phyloP scores from a whole-genome alignment of 2,888 invertebrate genomes.

The Hyppa rectilinea region DNA sequence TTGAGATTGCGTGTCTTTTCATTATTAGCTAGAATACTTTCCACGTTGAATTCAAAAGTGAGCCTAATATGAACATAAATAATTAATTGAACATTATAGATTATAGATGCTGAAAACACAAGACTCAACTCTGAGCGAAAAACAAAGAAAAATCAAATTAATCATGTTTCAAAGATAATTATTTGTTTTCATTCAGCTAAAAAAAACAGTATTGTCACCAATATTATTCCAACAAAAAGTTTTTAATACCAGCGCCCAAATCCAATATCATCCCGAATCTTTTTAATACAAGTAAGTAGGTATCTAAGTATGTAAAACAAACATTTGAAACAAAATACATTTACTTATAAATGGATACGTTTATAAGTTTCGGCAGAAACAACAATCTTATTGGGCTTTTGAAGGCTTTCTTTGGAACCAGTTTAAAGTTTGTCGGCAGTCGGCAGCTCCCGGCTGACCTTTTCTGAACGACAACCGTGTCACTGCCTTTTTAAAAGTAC shows the following conservation, averaged over 20 bases:
- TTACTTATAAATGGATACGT: slow-evolving; percentile 63
- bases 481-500: slow-evolving; percentile 68
- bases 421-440: slow-evolving; percentile 72
- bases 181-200: neutral
- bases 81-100: neutral
- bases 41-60: neutral
- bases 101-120: neutral
- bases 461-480: slow-evolving; percentile 69
- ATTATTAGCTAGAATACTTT: neutral
- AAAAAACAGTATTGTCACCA: neutral
- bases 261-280: slow-evolving; percentile 31
- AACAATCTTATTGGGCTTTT: slow-evolving; percentile 69
- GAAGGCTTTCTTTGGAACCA: slow-evolving; percentile 76
- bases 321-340: slow-evolving; percentile 59
- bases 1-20: neutral
- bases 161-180: neutral
- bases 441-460: slow-evolving; percentile 72
- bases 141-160: neutral
- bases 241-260: slow-evolving; percentile 7
- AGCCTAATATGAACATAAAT: neutral
- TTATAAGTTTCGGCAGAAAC: slow-evolving; percentile 63
- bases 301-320: slow-evolving; percentile 43
- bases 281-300: slow-evolving; percentile 29
- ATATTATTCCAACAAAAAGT: neutral
- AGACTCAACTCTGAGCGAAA: neutral